Conservation (phyloP, 2,113 vertebrate species). For the Anthoscopus minutus region DNA sequence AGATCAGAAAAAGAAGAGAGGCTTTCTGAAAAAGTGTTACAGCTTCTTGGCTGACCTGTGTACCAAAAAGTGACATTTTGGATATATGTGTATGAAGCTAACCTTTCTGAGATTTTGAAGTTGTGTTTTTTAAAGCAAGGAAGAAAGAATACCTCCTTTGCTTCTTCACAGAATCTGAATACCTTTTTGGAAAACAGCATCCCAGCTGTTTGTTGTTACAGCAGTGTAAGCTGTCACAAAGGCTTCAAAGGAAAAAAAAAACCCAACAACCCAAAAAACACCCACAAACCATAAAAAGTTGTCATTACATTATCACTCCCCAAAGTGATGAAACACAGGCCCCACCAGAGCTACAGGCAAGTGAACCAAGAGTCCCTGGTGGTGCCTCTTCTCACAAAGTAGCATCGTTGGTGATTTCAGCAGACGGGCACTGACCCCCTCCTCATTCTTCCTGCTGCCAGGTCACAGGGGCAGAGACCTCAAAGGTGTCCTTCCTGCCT, state of each 20-base stretch:
- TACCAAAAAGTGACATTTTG: background rate
- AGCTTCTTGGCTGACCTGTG: background rate
- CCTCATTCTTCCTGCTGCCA: background rate
- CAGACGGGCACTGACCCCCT: background rate
- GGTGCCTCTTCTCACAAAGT: background rate
- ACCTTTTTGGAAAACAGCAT: background rate
- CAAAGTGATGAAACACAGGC: background rate
- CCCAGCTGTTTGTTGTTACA: background rate
- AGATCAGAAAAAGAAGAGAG: background rate
- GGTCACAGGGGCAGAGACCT: background rate
- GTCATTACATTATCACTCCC: background rate
- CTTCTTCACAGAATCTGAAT: background rate
- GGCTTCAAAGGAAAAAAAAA: background rate
- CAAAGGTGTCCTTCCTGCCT: background rate
- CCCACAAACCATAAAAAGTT: background rate
- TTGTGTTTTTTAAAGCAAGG: background rate
- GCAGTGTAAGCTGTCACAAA: background rate
- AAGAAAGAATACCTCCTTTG: background rate
- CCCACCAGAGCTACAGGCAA: background rate
- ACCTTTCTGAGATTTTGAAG: background rate
- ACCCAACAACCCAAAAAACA: background rate
- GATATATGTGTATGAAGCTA: background rate
- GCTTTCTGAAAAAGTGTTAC: background rate
- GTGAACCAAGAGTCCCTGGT: background rate
- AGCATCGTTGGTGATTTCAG: accelerated